These are phyloP conservation scores for Cydia splendana DNA, from an alignment of 1,140 invertebrate genomes.

Conservation along the genomic window DNA sequence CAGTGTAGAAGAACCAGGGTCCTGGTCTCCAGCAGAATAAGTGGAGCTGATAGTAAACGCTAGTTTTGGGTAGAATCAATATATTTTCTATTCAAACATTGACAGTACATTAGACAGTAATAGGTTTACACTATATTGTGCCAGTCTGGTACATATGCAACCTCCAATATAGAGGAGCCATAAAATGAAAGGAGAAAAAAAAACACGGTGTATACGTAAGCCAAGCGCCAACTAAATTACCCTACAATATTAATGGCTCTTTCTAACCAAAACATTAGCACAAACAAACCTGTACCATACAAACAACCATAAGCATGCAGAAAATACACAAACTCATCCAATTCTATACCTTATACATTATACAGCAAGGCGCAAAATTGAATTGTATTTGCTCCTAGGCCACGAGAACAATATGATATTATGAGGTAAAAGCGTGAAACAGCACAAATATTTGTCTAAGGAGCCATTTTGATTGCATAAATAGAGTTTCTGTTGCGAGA, in stretches of 20 bases:
- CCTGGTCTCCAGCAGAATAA: no score
- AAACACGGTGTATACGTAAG: no score
- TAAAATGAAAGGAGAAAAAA: no score
- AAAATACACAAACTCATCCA: neutral
- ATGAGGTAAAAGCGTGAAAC: conserved; percentile 7
- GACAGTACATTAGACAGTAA: no score
- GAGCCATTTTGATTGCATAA: neutral
- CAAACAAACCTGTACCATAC: neutral
- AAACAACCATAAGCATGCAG: neutral
- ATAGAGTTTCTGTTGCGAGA: neutral
- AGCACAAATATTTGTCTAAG: neutral
- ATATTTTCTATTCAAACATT: no score
- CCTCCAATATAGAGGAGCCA: no score
- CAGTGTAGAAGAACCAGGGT: no score
- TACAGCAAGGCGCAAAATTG: neutral
- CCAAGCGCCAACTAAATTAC: neutral
- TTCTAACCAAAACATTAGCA: neutral
- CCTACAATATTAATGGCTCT: neutral
- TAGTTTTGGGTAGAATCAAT: no score
- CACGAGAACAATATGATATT: conserved; percentile 4
- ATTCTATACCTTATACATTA: neutral
- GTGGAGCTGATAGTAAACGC: no score
- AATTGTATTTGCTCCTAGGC: neutral
- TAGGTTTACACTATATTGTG: no score
- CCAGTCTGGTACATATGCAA: no score